phyloP scores from a whole-genome alignment of 2,113 vertebrate genomes.

The Oncorhynchus clarkii region DNA sequence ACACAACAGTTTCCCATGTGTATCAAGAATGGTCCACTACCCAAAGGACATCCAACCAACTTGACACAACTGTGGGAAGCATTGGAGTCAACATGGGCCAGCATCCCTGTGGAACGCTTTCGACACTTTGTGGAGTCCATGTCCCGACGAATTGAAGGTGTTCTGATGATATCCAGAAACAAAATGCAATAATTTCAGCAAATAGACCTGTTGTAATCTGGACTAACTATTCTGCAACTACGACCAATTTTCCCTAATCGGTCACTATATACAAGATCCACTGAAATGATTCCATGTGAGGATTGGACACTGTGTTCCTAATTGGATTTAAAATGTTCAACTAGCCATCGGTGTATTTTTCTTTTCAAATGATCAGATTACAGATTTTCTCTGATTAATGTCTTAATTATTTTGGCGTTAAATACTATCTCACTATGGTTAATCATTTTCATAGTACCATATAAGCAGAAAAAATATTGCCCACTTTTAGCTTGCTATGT shows the following conservation, averaged over 20 bases:
- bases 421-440: conserved; percentile 42
- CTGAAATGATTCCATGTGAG: conserved; percentile 10
- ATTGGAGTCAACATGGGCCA: no score
- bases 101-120: no score
- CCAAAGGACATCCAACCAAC: no score
- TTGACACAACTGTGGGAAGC: no score
- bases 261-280: conserved; percentile 26
- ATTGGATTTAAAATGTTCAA: conserved; percentile 23
- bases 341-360: conserved; percentile 64
- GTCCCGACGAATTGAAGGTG: no score
- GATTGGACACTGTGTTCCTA: conserved; percentile 4
- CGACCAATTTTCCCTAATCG: conserved; percentile 22
- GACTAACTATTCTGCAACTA: not conserved
- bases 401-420: conserved; percentile 43
- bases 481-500: not conserved
- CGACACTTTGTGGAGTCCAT: no score
- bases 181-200: not conserved
- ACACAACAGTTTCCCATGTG: no score
- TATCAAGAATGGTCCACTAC: no score
- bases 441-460: conserved; percentile 22
- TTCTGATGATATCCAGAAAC: not conserved
- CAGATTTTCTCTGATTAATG: conserved; percentile 59
- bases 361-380: conserved; percentile 60
- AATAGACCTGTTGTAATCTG: not conserved
- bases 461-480: not conserved